Base-by-base conservation (phyloP, 2,888 invertebrate species). In the Harmothoe impar region DNA sequence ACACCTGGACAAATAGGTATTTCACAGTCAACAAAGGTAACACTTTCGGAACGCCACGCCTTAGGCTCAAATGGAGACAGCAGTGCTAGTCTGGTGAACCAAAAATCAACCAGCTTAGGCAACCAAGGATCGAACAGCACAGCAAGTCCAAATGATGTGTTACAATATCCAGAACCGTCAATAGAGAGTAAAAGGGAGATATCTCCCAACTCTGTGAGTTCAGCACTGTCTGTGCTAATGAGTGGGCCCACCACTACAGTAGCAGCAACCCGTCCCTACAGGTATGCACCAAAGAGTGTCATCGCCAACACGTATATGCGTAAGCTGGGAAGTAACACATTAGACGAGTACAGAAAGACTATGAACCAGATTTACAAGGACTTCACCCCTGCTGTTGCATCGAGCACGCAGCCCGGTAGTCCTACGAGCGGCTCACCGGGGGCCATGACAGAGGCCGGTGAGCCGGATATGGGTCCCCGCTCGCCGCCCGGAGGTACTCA, bases 221-320 rank as follows among this genome's bases (percentile, higher is more conserved):
- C 91, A 10, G 92, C 92, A 0, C 85, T 92, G 54, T 90, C 91
- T 5, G 92, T 92, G 62, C 89, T 92, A n/a, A 91, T 89, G 86
- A 90, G 85, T 43, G 81, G 84, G 3, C 52, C 85, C 3, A 25
- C 91, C 20, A 85, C 84, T 25, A 68, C 90, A 3, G 72, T 68
- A 20, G 62, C 90, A 25, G 78, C 89, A 43, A 89, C 90, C 25
- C 89, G 78, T 23, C 86, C 86, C 29, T 91, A 90, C 84, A 54
- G 95, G 90, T 95, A 95, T 92, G 95, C 96, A 31, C 94, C 95
- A 7, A 94, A 94, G 91, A 95, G 94, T 93, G 95, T 95, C 89
- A 96, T 96, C 54, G 94, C 95, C 54, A 95, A 95, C 92, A 95
- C 95, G 3, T 96, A 96, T 93, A 95, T 95, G 92, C 94, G 93